These are phyloP conservation scores for Mizuhopecten yessoensis DNA, from an alignment of 1,140 invertebrate genomes.

Conservation along the genomic window DNA sequence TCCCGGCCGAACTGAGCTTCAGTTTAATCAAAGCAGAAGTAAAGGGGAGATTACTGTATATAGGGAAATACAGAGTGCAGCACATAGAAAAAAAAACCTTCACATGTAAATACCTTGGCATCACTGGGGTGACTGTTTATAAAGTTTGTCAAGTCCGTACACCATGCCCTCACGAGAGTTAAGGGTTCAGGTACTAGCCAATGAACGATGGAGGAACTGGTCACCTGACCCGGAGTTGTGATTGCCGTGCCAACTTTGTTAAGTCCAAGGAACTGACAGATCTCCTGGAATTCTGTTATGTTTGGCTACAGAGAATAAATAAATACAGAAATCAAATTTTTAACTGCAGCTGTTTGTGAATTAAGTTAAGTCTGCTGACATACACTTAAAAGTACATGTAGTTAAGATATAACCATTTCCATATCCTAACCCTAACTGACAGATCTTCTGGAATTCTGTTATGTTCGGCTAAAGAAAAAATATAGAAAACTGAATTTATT, in stretches of 20 bases:
- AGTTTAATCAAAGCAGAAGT: no score
- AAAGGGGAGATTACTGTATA: no score
- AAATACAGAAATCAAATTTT: no score
- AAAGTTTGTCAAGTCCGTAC: constrained; percentile 80
- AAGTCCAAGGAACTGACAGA: constrained; percentile 10
- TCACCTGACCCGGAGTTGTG: constrained; percentile 46
- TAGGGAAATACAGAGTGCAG: no score
- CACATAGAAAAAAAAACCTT: no score
- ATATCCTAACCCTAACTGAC: no score
- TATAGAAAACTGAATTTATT: no score
- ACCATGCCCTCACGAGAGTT: constrained; percentile 80
- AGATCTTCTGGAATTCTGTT: constrained; percentile 44
- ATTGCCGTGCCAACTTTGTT: constrained; percentile 38
- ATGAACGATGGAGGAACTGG: constrained; percentile 62
- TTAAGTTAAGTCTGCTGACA: no score
- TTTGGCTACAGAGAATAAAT: constrained; percentile 60
- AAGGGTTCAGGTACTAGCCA: constrained; percentile 78
- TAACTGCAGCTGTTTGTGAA: no score
- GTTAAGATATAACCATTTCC: no score
- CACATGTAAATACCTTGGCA: constrained; percentile 82
- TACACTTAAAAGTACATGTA: no score
- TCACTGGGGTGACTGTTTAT: constrained; percentile 75
- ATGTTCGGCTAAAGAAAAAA: constrained; percentile 61
- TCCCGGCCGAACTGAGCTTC: no score
- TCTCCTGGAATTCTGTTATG: constrained; percentile 47